Evolutionary conservation across 2,113 vertebrate genomes (phyloP), one percentile per base, ranked within the genome.

Genomic region (Lophius piscatorius): DNA sequence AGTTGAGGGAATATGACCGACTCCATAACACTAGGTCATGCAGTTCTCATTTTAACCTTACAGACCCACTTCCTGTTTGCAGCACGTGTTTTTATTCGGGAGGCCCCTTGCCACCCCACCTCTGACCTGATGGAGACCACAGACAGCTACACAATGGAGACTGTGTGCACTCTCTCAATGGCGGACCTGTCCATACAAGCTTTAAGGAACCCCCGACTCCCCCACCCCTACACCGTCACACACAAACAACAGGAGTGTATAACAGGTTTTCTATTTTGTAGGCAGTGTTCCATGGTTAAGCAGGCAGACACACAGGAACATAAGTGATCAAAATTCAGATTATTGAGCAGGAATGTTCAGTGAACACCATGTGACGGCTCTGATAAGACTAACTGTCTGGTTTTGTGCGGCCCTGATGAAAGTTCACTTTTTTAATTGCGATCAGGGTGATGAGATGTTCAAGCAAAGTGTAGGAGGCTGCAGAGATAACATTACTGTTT

Each of bases 131-230:
- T 50, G 70, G 51, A 72, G 77, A 82, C 66, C 83, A 81, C 76
- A 80, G 60, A 48, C 67, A 13, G 70, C 57, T 66, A 51, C 73
- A 89, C 83, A 89, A 82, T 83, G 83, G 41, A 51, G 78, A 80
- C 81, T 88, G 75, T 90, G 85, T 88, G 58, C 21, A 10, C 54
- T 52, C 61, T 38, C 48, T 88, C 75, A 89, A 86, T 76, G 74
- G 87, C 80, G 84, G 75, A 86, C 77, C 81, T 89, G 87, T 89
- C 81, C 69, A 61, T 67, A 81, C 83, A 80, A 58, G 81, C 79
- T 55, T 40, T 44, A 35, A 66, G 46, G 26, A 47, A 45, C 48
- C 62, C 55, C 34, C 49, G 40, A 8, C 56, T 34, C 35, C 60
- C 17, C 39, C 28, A 22, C 35, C 24, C 3, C 2, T 29, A 34